Percentiles rank a stretch among this genome's conserved stretches.
Conservation (phyloP, 2,888 invertebrate species). For the Aspidapion aeneum region DNA sequence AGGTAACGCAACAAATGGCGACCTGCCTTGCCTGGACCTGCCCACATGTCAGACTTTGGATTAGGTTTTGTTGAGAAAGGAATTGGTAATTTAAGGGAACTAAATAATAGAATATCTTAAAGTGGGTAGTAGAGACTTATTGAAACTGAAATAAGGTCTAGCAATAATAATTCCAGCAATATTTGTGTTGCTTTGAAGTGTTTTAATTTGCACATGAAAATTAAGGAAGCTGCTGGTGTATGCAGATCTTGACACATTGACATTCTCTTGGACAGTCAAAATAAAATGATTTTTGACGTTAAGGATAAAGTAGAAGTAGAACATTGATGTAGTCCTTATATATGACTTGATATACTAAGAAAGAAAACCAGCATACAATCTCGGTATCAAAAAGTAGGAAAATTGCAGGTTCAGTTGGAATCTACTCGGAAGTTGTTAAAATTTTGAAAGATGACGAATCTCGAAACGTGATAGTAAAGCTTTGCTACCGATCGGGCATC, state of each 20-base stretch:
- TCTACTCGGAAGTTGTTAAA: background rate
- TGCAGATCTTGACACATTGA: background rate
- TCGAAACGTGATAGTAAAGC: background rate
- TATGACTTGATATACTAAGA: background rate
- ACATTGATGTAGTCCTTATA: too few species aligned
- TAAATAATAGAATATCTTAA: too few species aligned
- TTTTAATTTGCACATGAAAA: background rate
- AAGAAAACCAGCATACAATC: background rate
- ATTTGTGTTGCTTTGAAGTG: too few species aligned
- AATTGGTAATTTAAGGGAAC: too few species aligned
- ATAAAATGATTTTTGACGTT: background rate
- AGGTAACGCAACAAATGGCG: background rate
- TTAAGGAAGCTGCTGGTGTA: background rate
- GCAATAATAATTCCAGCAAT: too few species aligned
- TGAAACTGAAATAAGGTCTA: too few species aligned
- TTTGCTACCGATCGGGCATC: background rate
- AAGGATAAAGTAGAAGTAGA: background rate
- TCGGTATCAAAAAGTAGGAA: background rate
- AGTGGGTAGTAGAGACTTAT: too few species aligned
- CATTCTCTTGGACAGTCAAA: background rate
- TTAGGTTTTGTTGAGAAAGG: too few species aligned
- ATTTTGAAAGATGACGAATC: background rate
- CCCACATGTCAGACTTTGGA: too few species aligned
- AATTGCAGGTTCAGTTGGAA: background rate
- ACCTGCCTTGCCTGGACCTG: too few species aligned